These are phyloP conservation scores for Tursiops truncatus DNA, from an alignment of 2,113 vertebrate species.

Conservation along the genomic window DNA sequence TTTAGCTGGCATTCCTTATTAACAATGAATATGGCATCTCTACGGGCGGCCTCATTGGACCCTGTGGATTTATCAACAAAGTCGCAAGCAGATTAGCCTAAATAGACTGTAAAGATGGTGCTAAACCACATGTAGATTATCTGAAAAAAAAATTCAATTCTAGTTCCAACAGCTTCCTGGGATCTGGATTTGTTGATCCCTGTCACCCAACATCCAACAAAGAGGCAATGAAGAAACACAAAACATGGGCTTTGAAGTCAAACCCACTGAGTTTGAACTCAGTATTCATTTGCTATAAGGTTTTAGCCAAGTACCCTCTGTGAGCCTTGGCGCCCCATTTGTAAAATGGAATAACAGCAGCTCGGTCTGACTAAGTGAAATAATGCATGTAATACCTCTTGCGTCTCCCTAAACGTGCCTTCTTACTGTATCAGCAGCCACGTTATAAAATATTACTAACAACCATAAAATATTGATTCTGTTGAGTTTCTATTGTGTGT, in stretches of 20 bases:
- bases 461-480: not conserved
- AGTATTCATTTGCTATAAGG: not conserved
- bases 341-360: not conserved
- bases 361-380: not conserved
- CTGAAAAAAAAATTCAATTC: not conserved
- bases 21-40: not conserved
- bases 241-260: not conserved
- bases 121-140: not conserved
- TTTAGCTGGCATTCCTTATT: not conserved
- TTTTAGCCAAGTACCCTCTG: not conserved
- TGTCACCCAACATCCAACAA: not conserved
- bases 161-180: not conserved
- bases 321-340: not conserved
- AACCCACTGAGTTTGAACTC: not conserved
- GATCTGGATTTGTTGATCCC: not conserved
- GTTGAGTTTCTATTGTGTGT: not conserved
- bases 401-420: not conserved
- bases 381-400: too few species aligned
- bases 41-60: not conserved
- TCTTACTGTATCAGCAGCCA: not conserved
- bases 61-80: not conserved
- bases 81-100: not conserved
- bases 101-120: not conserved
- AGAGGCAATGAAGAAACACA: not conserved
- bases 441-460: not conserved